Evolutionary conservation across 2,797 vertebrate genomes (phyloP).

Genomic region (Bufotes viridis): DNA sequence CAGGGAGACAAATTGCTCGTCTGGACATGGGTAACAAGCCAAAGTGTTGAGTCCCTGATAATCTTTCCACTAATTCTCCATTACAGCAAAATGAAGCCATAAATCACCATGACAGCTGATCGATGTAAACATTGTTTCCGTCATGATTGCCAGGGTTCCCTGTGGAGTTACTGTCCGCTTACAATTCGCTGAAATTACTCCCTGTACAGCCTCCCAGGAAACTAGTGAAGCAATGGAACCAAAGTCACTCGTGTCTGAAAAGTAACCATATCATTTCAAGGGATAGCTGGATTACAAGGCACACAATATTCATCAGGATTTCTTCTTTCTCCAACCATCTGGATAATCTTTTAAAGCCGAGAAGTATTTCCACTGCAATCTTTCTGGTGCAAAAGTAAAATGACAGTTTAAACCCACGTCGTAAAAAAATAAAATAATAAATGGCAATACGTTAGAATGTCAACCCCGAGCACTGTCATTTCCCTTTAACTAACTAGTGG

Average conservation of each 20-base stretch:
- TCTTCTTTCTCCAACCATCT: slow-evolving; percentile 77
- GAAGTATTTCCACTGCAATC: slow-evolving; percentile 69
- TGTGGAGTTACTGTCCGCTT: slow-evolving; percentile 98
- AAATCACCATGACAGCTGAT: slow-evolving; percentile 99
- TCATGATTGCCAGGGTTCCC: slow-evolving; percentile 99
- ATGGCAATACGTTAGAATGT: slow-evolving; percentile 67
- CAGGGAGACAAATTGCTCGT: slow-evolving; percentile 99
- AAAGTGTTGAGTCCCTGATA: slow-evolving; percentile 99
- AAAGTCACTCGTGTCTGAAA: slow-evolving; percentile 82
- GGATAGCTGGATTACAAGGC: slow-evolving; percentile 79
- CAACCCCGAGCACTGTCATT: slow-evolving; percentile 76
- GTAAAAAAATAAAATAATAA: slow-evolving; percentile 68
- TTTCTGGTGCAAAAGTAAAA: slow-evolving; percentile 69
- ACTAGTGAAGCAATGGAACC: slow-evolving; percentile 76
- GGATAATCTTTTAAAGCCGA: slow-evolving; percentile 73
- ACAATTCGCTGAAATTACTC: slow-evolving; percentile 97
- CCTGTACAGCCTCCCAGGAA: slow-evolving; percentile 81
- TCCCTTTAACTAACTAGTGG: slow-evolving; percentile 82
- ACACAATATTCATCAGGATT: slow-evolving; percentile 84
- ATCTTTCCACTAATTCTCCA: slow-evolving; percentile 99
- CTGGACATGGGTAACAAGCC: slow-evolving; percentile 99
- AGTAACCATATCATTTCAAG: slow-evolving; percentile 93
- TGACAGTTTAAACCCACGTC: slow-evolving; percentile 74
- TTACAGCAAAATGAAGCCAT: slow-evolving; percentile 99
- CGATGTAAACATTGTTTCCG: slow-evolving; percentile 99